Evolutionary conservation across 2,888 invertebrate genomes (phyloP).

Genomic region (Tromatobia lineatoria): DNA sequence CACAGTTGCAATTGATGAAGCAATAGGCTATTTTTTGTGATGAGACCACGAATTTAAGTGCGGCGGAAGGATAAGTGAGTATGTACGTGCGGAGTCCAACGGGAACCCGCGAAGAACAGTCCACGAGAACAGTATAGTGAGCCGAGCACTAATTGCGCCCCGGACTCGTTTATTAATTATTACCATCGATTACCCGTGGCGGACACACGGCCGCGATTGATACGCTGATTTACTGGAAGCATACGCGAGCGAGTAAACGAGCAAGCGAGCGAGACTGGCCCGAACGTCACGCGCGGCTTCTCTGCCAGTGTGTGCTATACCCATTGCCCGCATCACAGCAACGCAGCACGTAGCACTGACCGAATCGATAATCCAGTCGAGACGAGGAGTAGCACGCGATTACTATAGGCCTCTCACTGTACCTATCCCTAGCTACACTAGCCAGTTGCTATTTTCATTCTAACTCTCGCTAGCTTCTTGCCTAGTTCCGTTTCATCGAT

Average conservation of each 20-base stretch:
- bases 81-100: neutral
- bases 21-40: neutral
- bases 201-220: constrained; percentile 66
- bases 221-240: constrained; percentile 67
- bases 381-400: constrained; percentile 58
- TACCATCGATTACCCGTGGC: constrained; percentile 66
- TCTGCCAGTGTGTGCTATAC: constrained; percentile 9
- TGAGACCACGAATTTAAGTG: neutral
- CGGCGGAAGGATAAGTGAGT: neutral
- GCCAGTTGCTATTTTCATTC: constrained; percentile 32
- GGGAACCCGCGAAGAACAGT: constrained; percentile 59
- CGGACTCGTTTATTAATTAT: constrained; percentile 69
- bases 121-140: neutral
- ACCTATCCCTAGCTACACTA: neutral
- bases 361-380: constrained; percentile 64
- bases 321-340: constrained; percentile 20
- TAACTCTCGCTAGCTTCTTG: constrained; percentile 25
- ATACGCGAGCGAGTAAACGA: constrained; percentile 25
- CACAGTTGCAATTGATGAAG: neutral
- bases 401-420: constrained; percentile 21
- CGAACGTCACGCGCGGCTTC: constrained; percentile 46
- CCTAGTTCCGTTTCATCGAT: constrained; percentile 25
- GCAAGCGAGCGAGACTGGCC: constrained; percentile 34
- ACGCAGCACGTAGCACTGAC: constrained; percentile 49
- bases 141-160: constrained; percentile 60